phyloP scores from a whole-genome alignment of 2,113 vertebrate species.

The Hemicordylus capensis region DNA sequence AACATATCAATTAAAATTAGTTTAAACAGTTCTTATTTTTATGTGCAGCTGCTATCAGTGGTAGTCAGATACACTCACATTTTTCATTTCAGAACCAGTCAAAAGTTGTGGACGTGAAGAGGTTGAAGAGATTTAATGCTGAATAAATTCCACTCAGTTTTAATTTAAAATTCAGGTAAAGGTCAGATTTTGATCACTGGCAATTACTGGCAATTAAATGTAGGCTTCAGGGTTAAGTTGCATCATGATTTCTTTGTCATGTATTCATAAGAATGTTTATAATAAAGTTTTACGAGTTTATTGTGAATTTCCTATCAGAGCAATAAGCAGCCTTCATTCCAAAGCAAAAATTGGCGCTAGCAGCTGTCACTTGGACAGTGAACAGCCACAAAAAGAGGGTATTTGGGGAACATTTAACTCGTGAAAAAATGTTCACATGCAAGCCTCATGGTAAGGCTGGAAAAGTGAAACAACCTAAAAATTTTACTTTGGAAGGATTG shows the following conservation, averaged over 20 bases:
- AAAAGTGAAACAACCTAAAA: too few species aligned
- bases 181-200: not conserved
- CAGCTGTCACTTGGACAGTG: too few species aligned
- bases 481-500: too few species aligned
- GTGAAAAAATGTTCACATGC: too few species aligned
- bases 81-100: slow-evolving; percentile 4
- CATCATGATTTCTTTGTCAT: not conserved
- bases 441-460: too few species aligned
- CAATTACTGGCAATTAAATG: not conserved
- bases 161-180: slow-evolving; percentile 33
- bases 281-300: not conserved
- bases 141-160: not conserved
- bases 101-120: not conserved
- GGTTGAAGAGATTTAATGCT: slow-evolving; percentile 24
- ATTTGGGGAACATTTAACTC: too few species aligned
- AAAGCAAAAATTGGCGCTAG: too few species aligned
- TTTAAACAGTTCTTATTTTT: too few species aligned
- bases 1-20: too few species aligned
- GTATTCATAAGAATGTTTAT: not conserved
- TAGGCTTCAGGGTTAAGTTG: not conserved
- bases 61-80: not conserved
- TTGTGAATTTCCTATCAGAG: too few species aligned
- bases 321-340: too few species aligned
- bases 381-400: too few species aligned
- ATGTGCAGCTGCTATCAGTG: not conserved